These are phyloP conservation scores for Luperina nickerlii DNA, from an alignment of 2,888 invertebrate genomes.

Conservation along the genomic window DNA sequence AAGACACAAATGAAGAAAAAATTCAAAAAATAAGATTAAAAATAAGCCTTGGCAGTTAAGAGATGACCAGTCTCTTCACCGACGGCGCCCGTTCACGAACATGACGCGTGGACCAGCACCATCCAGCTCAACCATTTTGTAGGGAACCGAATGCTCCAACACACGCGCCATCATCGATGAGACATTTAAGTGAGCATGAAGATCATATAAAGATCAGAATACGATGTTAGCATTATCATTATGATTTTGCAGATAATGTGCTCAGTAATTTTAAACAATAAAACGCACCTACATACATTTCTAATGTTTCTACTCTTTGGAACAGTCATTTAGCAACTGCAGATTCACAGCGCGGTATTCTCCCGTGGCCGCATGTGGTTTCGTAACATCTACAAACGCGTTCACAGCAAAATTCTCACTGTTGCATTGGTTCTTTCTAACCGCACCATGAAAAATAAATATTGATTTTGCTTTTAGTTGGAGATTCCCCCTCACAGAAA, in stretches of 20 bases:
- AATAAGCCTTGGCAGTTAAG: too few relatives aligned
- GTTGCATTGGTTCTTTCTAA: not conserved
- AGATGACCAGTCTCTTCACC: too few relatives aligned
- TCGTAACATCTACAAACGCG: not conserved
- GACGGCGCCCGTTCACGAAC: too few relatives aligned
- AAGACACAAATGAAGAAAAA: too few relatives aligned
- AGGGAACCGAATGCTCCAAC: too few relatives aligned
- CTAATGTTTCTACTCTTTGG: not conserved
- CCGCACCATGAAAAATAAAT: not conserved
- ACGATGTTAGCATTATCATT: conserved; percentile 13
- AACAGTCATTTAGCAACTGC: not conserved
- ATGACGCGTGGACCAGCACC: too few relatives aligned
- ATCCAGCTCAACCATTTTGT: too few relatives aligned
- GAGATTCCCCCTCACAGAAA: not conserved
- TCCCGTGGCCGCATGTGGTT: not conserved
- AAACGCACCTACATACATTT: not conserved
- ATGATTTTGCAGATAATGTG: not conserved
- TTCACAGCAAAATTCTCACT: not conserved
- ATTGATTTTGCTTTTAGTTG: not conserved
- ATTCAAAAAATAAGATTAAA: too few relatives aligned
- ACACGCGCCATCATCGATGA: too few relatives aligned
- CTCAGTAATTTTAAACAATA: not conserved
- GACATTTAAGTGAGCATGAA: too few relatives aligned
- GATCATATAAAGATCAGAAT: conserved; percentile 14
- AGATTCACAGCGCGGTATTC: not conserved